Conservation (phyloP, 2,888 invertebrate genomes). For the Diarsia brunnea region DNA sequence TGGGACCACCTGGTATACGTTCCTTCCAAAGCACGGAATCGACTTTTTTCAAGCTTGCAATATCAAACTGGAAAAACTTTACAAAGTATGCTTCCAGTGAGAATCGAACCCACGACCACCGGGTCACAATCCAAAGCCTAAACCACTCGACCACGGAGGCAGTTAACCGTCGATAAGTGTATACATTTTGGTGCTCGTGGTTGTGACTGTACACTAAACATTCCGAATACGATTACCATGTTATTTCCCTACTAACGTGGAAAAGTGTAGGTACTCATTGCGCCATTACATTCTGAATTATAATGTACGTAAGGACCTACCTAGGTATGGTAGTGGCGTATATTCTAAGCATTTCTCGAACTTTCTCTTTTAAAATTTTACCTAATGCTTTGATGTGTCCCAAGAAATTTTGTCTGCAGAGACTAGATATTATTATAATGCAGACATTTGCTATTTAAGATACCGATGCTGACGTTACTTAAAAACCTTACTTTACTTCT, state of each 20-base stretch:
- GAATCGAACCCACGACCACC: too few relatives aligned
- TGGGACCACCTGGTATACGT: too few relatives aligned
- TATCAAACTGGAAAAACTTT: too few relatives aligned
- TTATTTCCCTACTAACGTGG: not conserved
- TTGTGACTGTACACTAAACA: not conserved
- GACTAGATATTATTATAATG: not conserved
- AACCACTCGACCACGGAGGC: too few relatives aligned
- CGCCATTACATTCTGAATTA: constrained; percentile 6
- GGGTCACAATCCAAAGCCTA: too few relatives aligned
- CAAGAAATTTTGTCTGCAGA: not conserved
- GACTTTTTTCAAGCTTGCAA: too few relatives aligned
- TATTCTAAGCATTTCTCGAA: not conserved
- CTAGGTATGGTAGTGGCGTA: not conserved
- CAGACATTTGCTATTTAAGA: too few relatives aligned
- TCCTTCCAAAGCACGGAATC: too few relatives aligned
- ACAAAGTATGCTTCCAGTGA: too few relatives aligned
- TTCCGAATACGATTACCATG: constrained; percentile 9
- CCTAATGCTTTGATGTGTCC: not conserved
- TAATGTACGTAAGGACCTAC: not conserved
- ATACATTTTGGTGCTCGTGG: too few relatives aligned
- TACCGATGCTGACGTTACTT: not conserved
- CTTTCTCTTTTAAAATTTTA: not conserved
- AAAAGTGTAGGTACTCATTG: not conserved
- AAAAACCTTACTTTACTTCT: not conserved
- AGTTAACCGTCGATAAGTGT: too few relatives aligned